phyloP scores from a whole-genome alignment of 2,888 invertebrate genomes.

The Spisula subtruncata region DNA sequence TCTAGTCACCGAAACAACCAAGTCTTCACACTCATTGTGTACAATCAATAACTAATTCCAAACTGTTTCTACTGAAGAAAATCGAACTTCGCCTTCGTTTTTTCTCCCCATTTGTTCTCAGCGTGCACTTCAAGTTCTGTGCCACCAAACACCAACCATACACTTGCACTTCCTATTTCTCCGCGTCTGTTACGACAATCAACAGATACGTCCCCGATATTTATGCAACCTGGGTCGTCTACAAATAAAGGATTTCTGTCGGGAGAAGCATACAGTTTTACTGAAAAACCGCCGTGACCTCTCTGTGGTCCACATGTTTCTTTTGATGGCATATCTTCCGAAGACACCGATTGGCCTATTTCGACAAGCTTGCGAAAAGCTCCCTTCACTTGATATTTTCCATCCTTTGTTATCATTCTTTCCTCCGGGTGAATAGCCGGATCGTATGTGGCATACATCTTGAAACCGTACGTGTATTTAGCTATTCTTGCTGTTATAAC shows the following conservation, averaged over 20 bases:
- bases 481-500: constrained; percentile 54
- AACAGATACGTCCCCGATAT: constrained; percentile 48
- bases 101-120: constrained; percentile 40
- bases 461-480: constrained; percentile 61
- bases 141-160: constrained; percentile 62
- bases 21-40: no score
- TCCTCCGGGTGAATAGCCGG: constrained; percentile 31
- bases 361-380: constrained; percentile 59
- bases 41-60: no score
- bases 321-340: not conserved
- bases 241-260: constrained; percentile 50
- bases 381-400: constrained; percentile 7
- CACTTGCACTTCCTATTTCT: constrained; percentile 34
- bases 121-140: constrained; percentile 66
- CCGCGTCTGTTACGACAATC: constrained; percentile 48
- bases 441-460: constrained; percentile 10
- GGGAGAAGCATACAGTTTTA: constrained; percentile 58
- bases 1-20: no score
- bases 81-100: constrained; percentile 56
- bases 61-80: constrained; percentile 37
- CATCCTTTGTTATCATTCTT: not conserved
- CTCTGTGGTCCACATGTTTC: not conserved
- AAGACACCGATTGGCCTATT: constrained; percentile 51
- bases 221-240: constrained; percentile 46
- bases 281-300: not conserved